These are phyloP conservation scores for Tiliacea citrago DNA, from an alignment of 2,888 invertebrate species.

Conservation along the genomic window DNA sequence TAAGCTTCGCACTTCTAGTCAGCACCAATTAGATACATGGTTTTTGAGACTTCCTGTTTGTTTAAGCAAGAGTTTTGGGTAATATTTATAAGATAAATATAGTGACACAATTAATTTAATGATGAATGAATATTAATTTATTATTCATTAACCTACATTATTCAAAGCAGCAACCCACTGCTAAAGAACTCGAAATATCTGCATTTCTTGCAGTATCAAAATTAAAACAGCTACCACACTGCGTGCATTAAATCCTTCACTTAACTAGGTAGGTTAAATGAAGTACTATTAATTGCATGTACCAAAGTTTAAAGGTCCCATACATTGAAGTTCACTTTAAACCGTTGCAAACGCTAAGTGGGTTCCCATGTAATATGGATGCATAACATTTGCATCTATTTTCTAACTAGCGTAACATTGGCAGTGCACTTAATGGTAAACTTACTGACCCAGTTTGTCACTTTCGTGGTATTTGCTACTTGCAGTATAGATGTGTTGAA, in stretches of 20 bases:
- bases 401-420: conserved; percentile 52
- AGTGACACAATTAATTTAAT: conserved; percentile 8
- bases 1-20: background rate
- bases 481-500: conserved; percentile 9
- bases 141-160: background rate
- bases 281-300: conserved; percentile 34
- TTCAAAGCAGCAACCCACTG: background rate
- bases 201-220: background rate
- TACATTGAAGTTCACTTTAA: conserved; percentile 71
- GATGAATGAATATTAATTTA: conserved; percentile 1
- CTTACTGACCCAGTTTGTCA: conserved; percentile 57
- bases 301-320: conserved; percentile 70
- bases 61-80: background rate
- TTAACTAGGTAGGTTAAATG: background rate
- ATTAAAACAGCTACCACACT: conserved; percentile 5
- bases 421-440: conserved; percentile 40
- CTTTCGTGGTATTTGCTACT: conserved; percentile 45
- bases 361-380: conserved; percentile 58
- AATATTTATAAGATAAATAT: conserved; percentile 19
- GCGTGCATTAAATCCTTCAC: background rate
- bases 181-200: background rate
- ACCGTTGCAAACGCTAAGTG: conserved; percentile 64
- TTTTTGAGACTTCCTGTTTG: conserved; percentile 21
- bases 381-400: conserved; percentile 63
- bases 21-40: background rate